phyloP scores from a whole-genome alignment of 2,888 invertebrate species.

The Nephrotoma flavescens region DNA sequence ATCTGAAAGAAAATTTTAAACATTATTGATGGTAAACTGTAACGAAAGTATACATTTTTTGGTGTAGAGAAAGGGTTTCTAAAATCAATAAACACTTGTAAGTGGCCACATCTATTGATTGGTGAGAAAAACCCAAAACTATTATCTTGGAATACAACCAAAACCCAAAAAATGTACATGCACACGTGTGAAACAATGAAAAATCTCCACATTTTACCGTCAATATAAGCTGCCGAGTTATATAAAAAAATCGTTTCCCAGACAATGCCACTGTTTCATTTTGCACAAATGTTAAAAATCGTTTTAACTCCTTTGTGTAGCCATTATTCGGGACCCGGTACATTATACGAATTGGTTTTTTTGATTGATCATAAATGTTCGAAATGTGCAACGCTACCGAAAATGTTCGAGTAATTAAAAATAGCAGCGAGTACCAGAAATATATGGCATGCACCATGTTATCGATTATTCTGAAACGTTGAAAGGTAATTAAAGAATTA shows the following conservation, averaged over 20 bases:
- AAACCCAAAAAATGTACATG: background rate
- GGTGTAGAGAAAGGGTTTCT: background rate
- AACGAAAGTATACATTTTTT: background rate
- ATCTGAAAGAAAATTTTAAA: background rate
- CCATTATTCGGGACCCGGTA: constrained; percentile 32
- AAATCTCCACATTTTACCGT: constrained; percentile 25
- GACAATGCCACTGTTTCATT: constrained; percentile 36
- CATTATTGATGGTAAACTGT: background rate
- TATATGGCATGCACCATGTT: constrained; percentile 29
- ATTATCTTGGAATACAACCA: too few relatives aligned
- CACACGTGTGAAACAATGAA: background rate
- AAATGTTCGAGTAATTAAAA: constrained; percentile 31
- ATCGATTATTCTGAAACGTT: constrained; percentile 23
- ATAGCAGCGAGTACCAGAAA: constrained; percentile 35
- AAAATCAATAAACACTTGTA: background rate
- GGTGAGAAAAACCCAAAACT: background rate
- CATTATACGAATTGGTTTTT: constrained; percentile 31
- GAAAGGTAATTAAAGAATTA: background rate
- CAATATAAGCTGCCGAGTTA: constrained; percentile 37
- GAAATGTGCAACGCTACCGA: constrained; percentile 35
- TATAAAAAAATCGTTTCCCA: constrained; percentile 38
- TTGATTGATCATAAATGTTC: constrained; percentile 34
- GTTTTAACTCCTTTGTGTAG: constrained; percentile 33
- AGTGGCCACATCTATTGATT: background rate
- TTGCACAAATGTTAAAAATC: constrained; percentile 36